Percentiles rank a stretch among this genome's conserved stretches.
Conservation (phyloP, 2,113 vertebrate genomes). For the Misgurnus mizolepis region DNA sequence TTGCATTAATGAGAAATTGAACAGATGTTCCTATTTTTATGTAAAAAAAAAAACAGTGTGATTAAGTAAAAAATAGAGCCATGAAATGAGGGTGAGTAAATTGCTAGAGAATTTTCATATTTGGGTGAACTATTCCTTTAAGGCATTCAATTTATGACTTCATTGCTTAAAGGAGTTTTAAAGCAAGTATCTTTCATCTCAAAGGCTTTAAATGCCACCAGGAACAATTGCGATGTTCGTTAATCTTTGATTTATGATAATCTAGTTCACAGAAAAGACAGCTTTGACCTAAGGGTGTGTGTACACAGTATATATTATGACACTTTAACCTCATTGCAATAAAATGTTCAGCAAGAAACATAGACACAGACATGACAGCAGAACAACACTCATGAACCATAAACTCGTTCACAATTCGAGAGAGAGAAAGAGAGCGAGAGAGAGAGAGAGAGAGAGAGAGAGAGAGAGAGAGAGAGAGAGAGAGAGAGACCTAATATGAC, state of each 20-base stretch:
- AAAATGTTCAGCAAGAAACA: slow-evolving; percentile 5
- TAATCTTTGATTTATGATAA: not conserved
- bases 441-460: slow-evolving; percentile 61
- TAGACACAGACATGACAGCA: not conserved
- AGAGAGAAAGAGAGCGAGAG: slow-evolving; percentile 64
- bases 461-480: slow-evolving; percentile 60
- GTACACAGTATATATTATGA: slow-evolving; percentile 12
- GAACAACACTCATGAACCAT: not conserved
- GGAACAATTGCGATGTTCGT: slow-evolving; percentile 11
- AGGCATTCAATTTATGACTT: too few species aligned
- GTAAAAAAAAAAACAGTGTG: too few species aligned
- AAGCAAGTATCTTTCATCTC: not conserved
- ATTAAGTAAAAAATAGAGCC: too few species aligned
- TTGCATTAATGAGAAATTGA: too few species aligned
- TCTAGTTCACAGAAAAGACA: not conserved
- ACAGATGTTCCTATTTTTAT: too few species aligned
- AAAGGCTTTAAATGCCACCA: not conserved
- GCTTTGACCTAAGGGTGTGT: slow-evolving; percentile 1
- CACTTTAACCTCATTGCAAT: not conserved
- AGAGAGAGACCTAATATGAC: slow-evolving; percentile 52
- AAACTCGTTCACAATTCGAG: slow-evolving; percentile 52
- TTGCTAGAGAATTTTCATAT: too few species aligned
- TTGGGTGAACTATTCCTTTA: too few species aligned
- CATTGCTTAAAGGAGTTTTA: not conserved
- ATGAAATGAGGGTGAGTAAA: too few species aligned